Base-by-base conservation (phyloP, 2,113 vertebrate genomes). In the Aspidoscelis tigris region DNA sequence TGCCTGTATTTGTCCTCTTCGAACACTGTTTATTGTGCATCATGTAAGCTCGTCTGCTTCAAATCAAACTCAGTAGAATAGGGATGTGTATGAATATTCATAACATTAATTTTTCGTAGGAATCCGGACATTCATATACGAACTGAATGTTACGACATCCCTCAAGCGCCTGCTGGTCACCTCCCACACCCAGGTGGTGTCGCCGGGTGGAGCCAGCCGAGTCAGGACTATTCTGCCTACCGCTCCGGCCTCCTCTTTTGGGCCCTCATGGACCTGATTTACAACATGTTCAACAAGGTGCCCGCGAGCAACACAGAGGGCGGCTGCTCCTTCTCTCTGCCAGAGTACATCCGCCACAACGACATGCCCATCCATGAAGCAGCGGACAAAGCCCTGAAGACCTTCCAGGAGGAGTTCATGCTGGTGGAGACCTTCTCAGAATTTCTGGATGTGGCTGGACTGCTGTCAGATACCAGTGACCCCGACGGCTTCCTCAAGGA, bases 331-430 rank as follows among this genome's bases (percentile, higher is more conserved):
- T 99, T 97, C 95, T 99, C 99, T 26, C 97, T 99, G 78, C 98
- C 99, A 0, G 99, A 99, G 79, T 99, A 98, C 92, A 98, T 99
- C 88, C 96, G 98, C 87, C 98, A 99, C 94, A 99, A 98, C 2
- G 99, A 99, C 96, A 99, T 99, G 98, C 98, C 98, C 83, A 98
- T 99, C 95, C 97, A 97, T 1, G 99, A 99, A 93, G 98, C 98
- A 71, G 98, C 98, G 0, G 99, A 99, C 96, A 96, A 95, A 80
- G 97, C 98, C 89, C 97, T 99, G 91, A 97, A 98, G 92, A 95
- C 98, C 90, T 99, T 99, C 97, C 99, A 99, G 97, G 99, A 99
- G 90, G 98, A 99, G 90, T 98, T 99, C 94, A 99, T 99, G 98
- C 97, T 98, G 0, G 98, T 98, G 1, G 98, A 99, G 94, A 99